phyloP scores from a whole-genome alignment of 2,797 vertebrate genomes.

The Darevskia nairensis region DNA sequence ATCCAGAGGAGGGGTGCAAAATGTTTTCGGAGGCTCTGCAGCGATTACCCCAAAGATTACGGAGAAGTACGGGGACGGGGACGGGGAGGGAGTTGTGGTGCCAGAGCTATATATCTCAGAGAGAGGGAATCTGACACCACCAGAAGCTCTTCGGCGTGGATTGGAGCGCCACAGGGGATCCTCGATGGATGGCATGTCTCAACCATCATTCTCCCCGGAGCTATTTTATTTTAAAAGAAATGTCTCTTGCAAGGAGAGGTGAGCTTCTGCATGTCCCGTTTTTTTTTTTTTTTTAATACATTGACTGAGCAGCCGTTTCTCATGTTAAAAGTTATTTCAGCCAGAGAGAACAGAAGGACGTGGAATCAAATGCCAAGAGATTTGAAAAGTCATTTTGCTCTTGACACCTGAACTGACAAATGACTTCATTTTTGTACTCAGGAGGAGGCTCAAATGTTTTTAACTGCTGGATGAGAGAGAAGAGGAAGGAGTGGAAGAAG shows the following conservation, averaged over 20 bases:
- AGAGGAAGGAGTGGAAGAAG: slow-evolving; percentile 5
- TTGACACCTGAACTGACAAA: slow-evolving; percentile 62
- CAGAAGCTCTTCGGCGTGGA: slow-evolving; percentile 33
- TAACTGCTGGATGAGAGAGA: slow-evolving; percentile 37
- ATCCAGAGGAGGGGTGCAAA: slow-evolving; percentile 10
- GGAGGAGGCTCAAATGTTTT: slow-evolving; percentile 56
- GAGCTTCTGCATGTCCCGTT: slow-evolving; percentile 7
- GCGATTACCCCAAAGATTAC: slow-evolving; percentile 64
- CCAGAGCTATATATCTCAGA: slow-evolving; percentile 36
- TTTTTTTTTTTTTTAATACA: slow-evolving; percentile 1
- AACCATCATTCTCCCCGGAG: slow-evolving; percentile 42
- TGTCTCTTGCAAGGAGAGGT: slow-evolving; percentile 56
- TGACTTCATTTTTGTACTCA: slow-evolving; percentile 31
- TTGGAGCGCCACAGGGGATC: slow-evolving; percentile 29
- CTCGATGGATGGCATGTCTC: slow-evolving; percentile 57
- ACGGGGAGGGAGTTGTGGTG: neutral
- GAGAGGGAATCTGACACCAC: neutral
- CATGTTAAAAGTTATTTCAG: slow-evolving; percentile 53
- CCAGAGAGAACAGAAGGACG: slow-evolving; percentile 56
- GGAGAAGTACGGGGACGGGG: slow-evolving; percentile 36
- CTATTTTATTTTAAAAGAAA: slow-evolving; percentile 50
- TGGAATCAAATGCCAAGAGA: slow-evolving; percentile 65
- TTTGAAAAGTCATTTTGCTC: slow-evolving; percentile 61
- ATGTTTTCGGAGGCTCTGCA: slow-evolving; percentile 57
- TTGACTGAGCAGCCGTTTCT: slow-evolving; percentile 63